Conservation (phyloP, 1,140 invertebrate species). For the Trichogramma pretiosum region DNA sequence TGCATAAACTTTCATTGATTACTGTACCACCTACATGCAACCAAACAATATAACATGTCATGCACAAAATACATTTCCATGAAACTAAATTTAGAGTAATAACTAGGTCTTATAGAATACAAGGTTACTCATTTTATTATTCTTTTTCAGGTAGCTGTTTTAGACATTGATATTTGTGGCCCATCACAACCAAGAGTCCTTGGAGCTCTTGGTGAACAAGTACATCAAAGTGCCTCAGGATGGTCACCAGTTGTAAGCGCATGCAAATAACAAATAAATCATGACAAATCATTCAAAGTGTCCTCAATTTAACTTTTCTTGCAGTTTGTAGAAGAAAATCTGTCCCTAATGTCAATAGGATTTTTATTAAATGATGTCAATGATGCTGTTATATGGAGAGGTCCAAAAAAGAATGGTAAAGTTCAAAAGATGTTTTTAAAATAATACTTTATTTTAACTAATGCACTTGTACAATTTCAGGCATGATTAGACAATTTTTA, state of each 20-base stretch:
- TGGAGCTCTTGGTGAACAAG: conserved; percentile 64
- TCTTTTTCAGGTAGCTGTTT: conserved; percentile 62
- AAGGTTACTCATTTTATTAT: conserved; percentile 10
- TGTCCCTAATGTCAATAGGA: conserved; percentile 88
- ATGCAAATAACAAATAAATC: too few relatives aligned
- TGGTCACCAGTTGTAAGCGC: conserved; percentile 86
- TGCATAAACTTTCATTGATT: conserved; percentile 39
- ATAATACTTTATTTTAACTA: neutral
- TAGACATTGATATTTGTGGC: conserved; percentile 92
- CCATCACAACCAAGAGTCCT: conserved; percentile 70
- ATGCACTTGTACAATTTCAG: conserved; percentile 36
- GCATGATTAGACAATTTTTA: conserved; percentile 89
- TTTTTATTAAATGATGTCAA: conserved; percentile 74
- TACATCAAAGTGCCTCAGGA: conserved; percentile 91
- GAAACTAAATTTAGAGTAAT: conserved; percentile 7
- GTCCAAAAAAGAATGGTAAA: conserved; percentile 85
- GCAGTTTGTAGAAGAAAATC: conserved; percentile 75
- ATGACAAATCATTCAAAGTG: neutral
- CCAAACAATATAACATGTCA: neutral
- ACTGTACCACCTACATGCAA: too few relatives aligned
- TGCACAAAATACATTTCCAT: conserved; percentile 9
- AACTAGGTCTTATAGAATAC: conserved; percentile 9
- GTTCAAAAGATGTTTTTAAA: conserved; percentile 10
- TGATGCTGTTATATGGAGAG: conserved; percentile 91
- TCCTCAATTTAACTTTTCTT: conserved; percentile 20